Evolutionary conservation across 2,113 vertebrate species (phyloP).

Genomic region (Plotosus lineatus): DNA sequence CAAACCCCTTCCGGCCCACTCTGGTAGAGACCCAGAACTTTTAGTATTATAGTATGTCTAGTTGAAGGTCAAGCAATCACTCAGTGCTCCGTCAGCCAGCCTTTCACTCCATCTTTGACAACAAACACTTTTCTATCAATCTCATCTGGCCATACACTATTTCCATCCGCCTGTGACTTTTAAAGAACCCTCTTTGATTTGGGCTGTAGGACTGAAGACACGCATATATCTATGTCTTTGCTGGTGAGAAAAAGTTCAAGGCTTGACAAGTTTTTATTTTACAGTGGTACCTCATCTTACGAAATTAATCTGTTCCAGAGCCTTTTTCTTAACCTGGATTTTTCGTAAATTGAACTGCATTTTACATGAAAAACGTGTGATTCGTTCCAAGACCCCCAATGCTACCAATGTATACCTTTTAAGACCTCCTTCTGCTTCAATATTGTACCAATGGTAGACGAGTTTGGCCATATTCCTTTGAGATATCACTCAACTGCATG

Average conservation of each 20-base stretch:
- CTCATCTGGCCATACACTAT: neutral
- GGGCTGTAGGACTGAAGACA: neutral
- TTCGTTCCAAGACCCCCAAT: too few relatives aligned
- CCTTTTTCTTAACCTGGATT: too few relatives aligned
- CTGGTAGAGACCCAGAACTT: conserved; percentile 19
- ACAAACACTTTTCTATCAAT: conserved; percentile 33
- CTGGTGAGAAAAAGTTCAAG: neutral
- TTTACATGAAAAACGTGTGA: too few relatives aligned
- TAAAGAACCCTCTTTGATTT: conserved; percentile 20
- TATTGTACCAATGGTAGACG: too few relatives aligned
- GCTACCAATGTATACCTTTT: too few relatives aligned
- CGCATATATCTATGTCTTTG: neutral
- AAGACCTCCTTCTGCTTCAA: too few relatives aligned
- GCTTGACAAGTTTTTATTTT: conserved; percentile 11
- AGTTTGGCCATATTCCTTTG: too few relatives aligned
- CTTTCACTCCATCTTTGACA: neutral
- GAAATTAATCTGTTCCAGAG: too few relatives aligned
- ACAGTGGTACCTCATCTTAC: too few relatives aligned
- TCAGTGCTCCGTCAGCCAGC: neutral
- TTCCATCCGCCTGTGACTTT: conserved; percentile 6
- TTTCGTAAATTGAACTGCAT: too few relatives aligned
- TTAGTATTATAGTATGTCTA: conserved; percentile 16
- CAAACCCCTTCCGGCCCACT: neutral
- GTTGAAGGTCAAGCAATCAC: conserved; percentile 37
- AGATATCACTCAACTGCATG: too few relatives aligned